These are phyloP conservation scores for Microplitis deprimator DNA, from an alignment of 2,888 invertebrate species.

Conservation along the genomic window DNA sequence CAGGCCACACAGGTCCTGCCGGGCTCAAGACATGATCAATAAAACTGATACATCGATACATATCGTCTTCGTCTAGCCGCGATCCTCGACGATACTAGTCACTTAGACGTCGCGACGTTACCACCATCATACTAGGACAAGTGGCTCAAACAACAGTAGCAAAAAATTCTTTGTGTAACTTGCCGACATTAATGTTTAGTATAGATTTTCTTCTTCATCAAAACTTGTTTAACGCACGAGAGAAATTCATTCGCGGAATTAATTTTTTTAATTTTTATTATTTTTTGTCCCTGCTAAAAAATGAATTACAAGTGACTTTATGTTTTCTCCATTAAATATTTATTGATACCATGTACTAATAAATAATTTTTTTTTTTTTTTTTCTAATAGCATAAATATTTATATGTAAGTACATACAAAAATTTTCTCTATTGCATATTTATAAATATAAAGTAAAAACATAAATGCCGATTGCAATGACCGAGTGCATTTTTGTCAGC, in stretches of 20 bases:
- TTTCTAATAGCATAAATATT: not conserved
- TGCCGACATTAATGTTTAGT: slow-evolving; percentile 4
- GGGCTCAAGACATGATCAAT: slow-evolving; percentile 24
- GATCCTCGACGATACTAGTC: slow-evolving; percentile 26
- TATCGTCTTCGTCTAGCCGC: slow-evolving; percentile 44
- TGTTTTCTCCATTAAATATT: not conserved
- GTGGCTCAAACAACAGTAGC: not conserved
- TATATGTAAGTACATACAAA: not conserved
- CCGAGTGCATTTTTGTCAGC: not conserved
- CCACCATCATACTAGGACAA: not conserved
- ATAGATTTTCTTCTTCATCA: not conserved
- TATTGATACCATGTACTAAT: not conserved
- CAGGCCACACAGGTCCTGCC: slow-evolving; percentile 45
- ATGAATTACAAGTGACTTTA: not conserved
- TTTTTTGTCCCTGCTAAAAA: not conserved
- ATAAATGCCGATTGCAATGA: not conserved
- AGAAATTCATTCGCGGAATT: slow-evolving; percentile 8
- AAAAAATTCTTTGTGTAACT: slow-evolving; percentile 11
- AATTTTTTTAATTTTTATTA: slow-evolving; percentile 8
- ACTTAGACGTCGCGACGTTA: slow-evolving; percentile 29
- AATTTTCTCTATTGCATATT: not conserved
- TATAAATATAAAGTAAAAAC: not conserved
- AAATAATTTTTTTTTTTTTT: not conserved
- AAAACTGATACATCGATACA: slow-evolving; percentile 48
- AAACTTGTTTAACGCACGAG: slow-evolving; percentile 7